Base-by-base conservation (phyloP, 2,888 invertebrate species). In the Drosophila parthenogenetica region DNA sequence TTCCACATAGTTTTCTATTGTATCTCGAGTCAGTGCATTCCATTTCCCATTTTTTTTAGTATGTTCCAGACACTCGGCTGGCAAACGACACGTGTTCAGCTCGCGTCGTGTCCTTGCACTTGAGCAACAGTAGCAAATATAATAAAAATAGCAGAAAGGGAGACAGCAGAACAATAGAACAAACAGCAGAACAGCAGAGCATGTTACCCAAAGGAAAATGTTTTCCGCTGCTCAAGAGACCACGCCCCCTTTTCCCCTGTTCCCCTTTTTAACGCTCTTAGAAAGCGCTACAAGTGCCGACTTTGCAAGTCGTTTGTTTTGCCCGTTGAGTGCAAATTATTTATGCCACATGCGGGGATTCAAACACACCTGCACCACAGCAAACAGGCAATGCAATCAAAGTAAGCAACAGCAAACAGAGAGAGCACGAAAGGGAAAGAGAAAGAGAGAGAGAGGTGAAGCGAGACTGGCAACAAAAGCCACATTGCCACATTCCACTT, bases 281-380 rank as follows among this genome's bases (percentile, higher is more conserved):
- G 69, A 64, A 48, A 50, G 72, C 74, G 68, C 78, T 50, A 87
- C 84, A 87, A 81, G 84, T 78, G 82, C 85, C 77, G 75, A 69
- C 66, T 64, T 73, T 69, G 69, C 71, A 48, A 72, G 69, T 75
- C 70, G 73, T 77, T 87, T 83, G 83, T 83, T 74, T 77, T 73
- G 49, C 58, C 69, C 73, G 78, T 69, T 71, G 87, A 87, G 79
- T 81, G 88, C 86, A 86, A 86, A 86, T 86, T 88, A 88, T 86
- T 86, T 83, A 86, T 88, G 85, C 81, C 89, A 79, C 77, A 77
- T 78, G 73, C 77, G 85, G 79, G 73, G 54, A 57, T 60, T 57
- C 74, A 61, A 70, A 58, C 40, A 68, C 67, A 80, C 69, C 62
- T 58, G 69, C 61, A 49, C 40, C 50, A 57, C 22, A 19, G 40